A percentile compares a stretch with the other conserved stretches of the same genome.
phyloP scores from a whole-genome alignment of 2,113 vertebrate species.

The Elachura formosa region DNA sequence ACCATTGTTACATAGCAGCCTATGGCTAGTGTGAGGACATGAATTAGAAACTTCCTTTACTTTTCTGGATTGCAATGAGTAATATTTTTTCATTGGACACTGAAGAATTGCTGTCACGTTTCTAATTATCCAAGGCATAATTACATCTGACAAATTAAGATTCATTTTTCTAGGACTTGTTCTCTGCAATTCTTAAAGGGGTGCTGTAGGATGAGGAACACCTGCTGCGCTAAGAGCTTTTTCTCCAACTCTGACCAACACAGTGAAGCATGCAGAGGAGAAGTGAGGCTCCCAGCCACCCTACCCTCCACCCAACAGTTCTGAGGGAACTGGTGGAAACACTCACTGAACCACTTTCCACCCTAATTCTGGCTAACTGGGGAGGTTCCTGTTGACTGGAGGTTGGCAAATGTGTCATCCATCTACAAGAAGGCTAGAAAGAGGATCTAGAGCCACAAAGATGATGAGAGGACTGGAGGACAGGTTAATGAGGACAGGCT shows the following conservation, averaged over 20 bases:
- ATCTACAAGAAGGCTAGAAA: neutral
- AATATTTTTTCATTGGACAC: neutral
- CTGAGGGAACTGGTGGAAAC: neutral
- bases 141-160: neutral
- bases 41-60: neutral
- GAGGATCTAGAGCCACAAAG: neutral
- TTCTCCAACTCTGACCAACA: neutral
- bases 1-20: neutral
- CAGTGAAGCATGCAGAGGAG: accelerated
- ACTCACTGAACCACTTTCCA: neutral
- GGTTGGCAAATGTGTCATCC: neutral
- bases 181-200: neutral
- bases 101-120: neutral
- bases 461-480: neutral
- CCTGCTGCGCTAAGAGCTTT: neutral
- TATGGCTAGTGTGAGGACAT: neutral
- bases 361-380: neutral
- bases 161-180: neutral
- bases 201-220: neutral
- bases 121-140: neutral
- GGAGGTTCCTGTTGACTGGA: neutral
- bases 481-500: neutral
- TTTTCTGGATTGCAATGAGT: neutral
- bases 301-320: neutral
- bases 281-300: neutral